A percentile compares a stretch with the other conserved stretches of the same genome.
Conservation (phyloP, 2,113 vertebrate species). For the Sebastes fasciatus region DNA sequence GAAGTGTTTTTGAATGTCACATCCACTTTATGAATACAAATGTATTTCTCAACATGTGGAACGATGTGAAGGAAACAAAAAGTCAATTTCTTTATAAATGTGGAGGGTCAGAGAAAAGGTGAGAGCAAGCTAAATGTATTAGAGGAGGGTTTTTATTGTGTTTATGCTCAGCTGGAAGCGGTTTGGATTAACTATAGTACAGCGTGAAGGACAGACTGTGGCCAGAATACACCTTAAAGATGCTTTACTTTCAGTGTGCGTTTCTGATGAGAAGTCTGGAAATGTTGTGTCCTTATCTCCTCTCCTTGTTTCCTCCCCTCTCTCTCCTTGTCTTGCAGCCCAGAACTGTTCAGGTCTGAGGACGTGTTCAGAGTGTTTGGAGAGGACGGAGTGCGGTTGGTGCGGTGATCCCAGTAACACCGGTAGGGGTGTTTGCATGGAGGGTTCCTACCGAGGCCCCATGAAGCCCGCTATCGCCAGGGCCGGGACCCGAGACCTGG, state of each 20-base stretch:
- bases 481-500: constrained; percentile 34
- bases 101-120: constrained; percentile 51
- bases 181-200: neutral
- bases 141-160: neutral
- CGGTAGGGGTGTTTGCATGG: constrained; percentile 90
- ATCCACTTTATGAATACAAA: constrained; percentile 68
- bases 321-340: constrained; percentile 78
- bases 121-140: neutral
- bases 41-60: constrained; percentile 19
- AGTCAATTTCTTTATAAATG: constrained; percentile 59
- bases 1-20: constrained; percentile 71
- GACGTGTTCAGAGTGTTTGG: constrained; percentile 92
- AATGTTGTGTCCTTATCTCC: too few relatives aligned
- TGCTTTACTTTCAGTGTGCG: neutral
- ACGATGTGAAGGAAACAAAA: neutral
- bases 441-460: constrained; percentile 93
- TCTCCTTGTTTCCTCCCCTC: too few relatives aligned
- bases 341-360: constrained; percentile 95
- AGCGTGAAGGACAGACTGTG: constrained; percentile 2
- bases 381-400: constrained; percentile 95
- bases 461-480: constrained; percentile 81
- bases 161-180: constrained; percentile 12
- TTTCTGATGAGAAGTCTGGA: too few relatives aligned
- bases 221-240: neutral
- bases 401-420: constrained; percentile 95